Evolutionary conservation across 2,797 vertebrate species (phyloP).

Genomic region (Sebastes aleutianus): DNA sequence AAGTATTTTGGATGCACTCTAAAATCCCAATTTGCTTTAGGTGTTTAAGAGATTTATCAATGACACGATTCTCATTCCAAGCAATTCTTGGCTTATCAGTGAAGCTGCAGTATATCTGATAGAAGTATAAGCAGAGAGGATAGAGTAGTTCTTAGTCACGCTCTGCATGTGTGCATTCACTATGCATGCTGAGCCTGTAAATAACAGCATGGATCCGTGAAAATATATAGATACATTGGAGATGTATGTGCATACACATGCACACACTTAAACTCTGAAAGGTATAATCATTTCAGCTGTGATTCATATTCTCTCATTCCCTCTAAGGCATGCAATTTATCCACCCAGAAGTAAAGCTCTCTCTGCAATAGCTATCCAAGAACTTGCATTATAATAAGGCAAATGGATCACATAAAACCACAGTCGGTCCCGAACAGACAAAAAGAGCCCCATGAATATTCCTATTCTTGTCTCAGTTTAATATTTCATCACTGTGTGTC

Average conservation of each 20-base stretch:
- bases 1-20: slow-evolving; percentile 12
- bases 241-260: background rate
- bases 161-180: background rate
- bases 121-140: background rate
- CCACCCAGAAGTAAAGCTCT: background rate
- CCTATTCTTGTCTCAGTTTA: slow-evolving; percentile 47
- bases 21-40: slow-evolving; percentile 11
- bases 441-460: slow-evolving; percentile 28
- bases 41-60: slow-evolving; percentile 25
- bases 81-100: background rate
- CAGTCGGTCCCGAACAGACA: background rate
- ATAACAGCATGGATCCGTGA: background rate
- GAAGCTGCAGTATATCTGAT: background rate
- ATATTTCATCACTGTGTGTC: slow-evolving; percentile 56
- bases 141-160: background rate
- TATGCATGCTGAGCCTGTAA: background rate
- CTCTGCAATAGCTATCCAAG: slow-evolving; percentile 8
- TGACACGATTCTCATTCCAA: slow-evolving; percentile 10
- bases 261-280: background rate
- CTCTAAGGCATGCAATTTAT: slow-evolving; percentile 4
- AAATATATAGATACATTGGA: background rate
- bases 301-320: background rate
- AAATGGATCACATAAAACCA: slow-evolving; percentile 25
- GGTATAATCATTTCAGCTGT: background rate
- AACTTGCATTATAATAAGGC: slow-evolving; percentile 15